phyloP scores from a whole-genome alignment of 2,888 invertebrate genomes.

The Colletes collaris region DNA sequence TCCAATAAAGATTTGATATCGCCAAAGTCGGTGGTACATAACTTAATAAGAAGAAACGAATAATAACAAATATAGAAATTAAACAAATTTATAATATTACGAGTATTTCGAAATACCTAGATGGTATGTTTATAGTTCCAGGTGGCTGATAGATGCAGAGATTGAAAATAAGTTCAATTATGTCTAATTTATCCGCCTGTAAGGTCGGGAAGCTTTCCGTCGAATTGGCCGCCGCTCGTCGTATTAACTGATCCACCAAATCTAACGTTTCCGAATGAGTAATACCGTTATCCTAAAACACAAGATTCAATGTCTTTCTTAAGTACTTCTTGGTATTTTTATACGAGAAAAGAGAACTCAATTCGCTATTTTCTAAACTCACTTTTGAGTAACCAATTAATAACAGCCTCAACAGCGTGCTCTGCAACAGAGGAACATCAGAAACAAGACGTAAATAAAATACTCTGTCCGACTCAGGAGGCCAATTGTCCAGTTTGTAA shows the following conservation, averaged over 20 bases:
- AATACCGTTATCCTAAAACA: conserved; percentile 90
- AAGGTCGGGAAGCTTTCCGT: conserved; percentile 89
- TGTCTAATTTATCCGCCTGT: conserved; percentile 91
- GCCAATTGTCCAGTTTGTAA: conserved; percentile 94
- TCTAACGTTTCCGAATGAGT: conserved; percentile 93
- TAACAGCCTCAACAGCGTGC: conserved; percentile 91
- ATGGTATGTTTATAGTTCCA: conserved; percentile 94
- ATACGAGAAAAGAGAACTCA: conserved; percentile 5
- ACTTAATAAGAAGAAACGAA: conserved; percentile 75
- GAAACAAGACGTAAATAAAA: conserved; percentile 91
- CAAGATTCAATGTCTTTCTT: not conserved
- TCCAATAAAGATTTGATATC: conserved; percentile 97
- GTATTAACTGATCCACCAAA: conserved; percentile 92
- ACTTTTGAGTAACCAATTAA: conserved; percentile 91
- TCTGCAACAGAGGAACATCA: conserved; percentile 95
- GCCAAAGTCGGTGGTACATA: conserved; percentile 95
- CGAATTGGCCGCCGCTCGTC: conserved; percentile 92
- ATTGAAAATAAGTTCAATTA: conserved; percentile 95
- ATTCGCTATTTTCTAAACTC: not conserved
- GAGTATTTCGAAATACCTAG: conserved; percentile 85
- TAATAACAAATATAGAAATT: conserved; percentile 6
- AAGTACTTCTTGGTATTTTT: no score
- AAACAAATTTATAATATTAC: conserved; percentile 10
- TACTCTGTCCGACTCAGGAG: conserved; percentile 94
- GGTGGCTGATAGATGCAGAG: conserved; percentile 96